A percentile compares a stretch with the other conserved stretches of the same genome.
phyloP scores from a whole-genome alignment of 37 sponge, comb jelly and placozoan species.

The Haliclona indistincta region DNA sequence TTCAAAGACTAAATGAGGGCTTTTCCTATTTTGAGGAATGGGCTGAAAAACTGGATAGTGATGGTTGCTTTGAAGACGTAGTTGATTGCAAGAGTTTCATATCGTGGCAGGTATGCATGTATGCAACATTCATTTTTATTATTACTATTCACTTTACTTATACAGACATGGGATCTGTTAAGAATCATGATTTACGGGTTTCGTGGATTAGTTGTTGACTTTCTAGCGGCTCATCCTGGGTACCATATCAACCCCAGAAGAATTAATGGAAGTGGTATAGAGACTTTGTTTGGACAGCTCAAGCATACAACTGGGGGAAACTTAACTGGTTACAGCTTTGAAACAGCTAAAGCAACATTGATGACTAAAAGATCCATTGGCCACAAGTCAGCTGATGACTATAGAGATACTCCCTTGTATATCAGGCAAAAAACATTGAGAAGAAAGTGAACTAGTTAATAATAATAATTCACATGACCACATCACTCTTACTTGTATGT shows the following conservation, averaged over 20 bases:
- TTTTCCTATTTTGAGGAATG: too few relatives aligned
- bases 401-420: slow-evolving; percentile 3
- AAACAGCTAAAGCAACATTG: slow-evolving; percentile 14
- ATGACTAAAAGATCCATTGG: slow-evolving; percentile 3
- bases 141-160: not conserved
- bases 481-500: too few relatives aligned
- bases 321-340: not conserved
- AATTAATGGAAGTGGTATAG: not conserved
- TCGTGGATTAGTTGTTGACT: slow-evolving; percentile 2
- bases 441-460: too few relatives aligned
- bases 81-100: too few relatives aligned
- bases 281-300: slow-evolving; percentile 11
- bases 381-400: not conserved
- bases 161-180: slow-evolving; percentile 21
- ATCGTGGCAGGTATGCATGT: slow-evolving; percentile 8
- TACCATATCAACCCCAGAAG: not conserved
- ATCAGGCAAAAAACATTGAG: slow-evolving; percentile 9
- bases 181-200: slow-evolving; percentile 4
- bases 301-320: slow-evolving; percentile 23
- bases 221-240: slow-evolving; percentile 5
- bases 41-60: not conserved
- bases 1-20: too few relatives aligned
- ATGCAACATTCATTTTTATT: too few relatives aligned
- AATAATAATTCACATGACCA: too few relatives aligned
- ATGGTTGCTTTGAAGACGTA: too few relatives aligned